phyloP scores from a whole-genome alignment of 2,113 vertebrate species.

The Ia io region DNA sequence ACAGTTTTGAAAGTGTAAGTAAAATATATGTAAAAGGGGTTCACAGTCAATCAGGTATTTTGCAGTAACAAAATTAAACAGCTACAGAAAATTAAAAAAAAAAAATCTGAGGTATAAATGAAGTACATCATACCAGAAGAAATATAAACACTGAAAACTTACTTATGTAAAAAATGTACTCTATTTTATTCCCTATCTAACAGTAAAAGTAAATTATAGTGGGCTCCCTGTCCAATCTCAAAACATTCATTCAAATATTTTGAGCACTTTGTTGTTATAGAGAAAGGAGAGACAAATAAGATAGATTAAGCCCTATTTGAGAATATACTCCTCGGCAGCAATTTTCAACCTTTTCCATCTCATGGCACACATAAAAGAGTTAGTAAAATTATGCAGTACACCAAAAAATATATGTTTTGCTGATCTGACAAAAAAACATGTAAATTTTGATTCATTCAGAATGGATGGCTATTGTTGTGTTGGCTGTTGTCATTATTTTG shows the following conservation, averaged over 20 bases:
- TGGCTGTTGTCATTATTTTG: background rate
- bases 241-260: background rate
- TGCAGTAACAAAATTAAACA: background rate
- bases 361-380: background rate
- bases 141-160: background rate
- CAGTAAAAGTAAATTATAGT: background rate
- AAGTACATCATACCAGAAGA: background rate
- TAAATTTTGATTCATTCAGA: background rate
- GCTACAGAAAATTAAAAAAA: background rate
- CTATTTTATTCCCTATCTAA: background rate
- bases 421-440: background rate
- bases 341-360: background rate
- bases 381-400: background rate
- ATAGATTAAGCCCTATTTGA: background rate
- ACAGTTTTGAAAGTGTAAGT: background rate
- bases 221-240: background rate
- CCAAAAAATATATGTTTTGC: background rate
- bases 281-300: background rate
- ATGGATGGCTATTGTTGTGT: background rate
- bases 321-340: background rate
- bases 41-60: background rate
- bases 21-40: background rate
- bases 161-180: background rate
- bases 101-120: background rate
- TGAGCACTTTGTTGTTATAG: background rate